Percentiles rank a stretch among this genome's conserved stretches.
These are phyloP conservation scores for Rhodinocichla rosea DNA, from an alignment of 2,113 vertebrate genomes.

Conservation along the genomic window DNA sequence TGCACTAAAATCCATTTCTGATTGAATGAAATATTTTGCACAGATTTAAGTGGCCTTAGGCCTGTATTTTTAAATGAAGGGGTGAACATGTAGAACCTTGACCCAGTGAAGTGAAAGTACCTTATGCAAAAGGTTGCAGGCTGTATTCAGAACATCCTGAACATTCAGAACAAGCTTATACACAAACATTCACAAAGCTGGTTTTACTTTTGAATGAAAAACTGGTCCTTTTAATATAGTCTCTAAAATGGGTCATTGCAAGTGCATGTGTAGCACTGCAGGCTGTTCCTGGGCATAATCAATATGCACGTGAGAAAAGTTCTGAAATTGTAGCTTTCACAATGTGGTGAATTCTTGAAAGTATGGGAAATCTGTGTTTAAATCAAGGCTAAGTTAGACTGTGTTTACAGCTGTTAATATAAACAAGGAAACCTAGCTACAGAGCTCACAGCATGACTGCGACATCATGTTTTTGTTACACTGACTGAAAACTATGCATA, in stretches of 20 bases:
- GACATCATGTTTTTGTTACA: slow-evolving; percentile 78
- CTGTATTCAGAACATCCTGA: background rate
- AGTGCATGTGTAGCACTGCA: background rate
- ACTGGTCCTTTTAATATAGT: background rate
- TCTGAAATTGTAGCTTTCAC: slow-evolving; percentile 37
- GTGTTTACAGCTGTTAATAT: slow-evolving; percentile 79
- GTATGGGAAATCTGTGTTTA: slow-evolving; percentile 67
- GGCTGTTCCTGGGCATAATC: background rate
- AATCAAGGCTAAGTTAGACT: slow-evolving; percentile 62
- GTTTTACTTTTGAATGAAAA: background rate
- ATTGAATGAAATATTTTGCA: background rate
- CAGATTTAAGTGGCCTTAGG: background rate
- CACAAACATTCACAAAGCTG: background rate
- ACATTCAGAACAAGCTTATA: background rate
- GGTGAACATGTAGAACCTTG: background rate
- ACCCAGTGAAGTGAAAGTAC: background rate
- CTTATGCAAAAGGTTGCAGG: background rate
- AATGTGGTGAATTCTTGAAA: slow-evolving; percentile 41
- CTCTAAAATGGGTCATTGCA: background rate
- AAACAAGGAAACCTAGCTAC: slow-evolving; percentile 73
- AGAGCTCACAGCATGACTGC: slow-evolving; percentile 71
- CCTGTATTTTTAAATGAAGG: background rate
- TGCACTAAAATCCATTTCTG: background rate
- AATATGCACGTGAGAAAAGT: slow-evolving; percentile 41
- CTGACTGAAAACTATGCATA: slow-evolving; percentile 79